Evolutionary conservation across 2,113 vertebrate genomes (phyloP).

Genomic region (Morphnarchus princeps): DNA sequence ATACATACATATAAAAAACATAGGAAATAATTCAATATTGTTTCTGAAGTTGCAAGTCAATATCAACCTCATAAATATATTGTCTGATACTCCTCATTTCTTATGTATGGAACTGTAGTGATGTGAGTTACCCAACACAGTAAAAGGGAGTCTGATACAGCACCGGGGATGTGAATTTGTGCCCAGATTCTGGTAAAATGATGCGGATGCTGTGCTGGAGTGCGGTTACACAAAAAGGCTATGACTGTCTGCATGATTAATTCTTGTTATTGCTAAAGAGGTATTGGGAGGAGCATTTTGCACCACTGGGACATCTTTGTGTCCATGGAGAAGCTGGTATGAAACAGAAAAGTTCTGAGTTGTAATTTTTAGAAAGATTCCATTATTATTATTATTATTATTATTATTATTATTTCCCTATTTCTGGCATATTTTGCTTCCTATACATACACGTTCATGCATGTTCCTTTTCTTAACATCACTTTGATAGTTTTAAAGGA

Average conservation of each 20-base stretch:
- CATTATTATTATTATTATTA: background rate
- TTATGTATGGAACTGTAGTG: background rate
- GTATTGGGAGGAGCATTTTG: background rate
- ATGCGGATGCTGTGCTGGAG: background rate
- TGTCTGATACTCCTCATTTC: background rate
- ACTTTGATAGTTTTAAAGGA: too few relatives aligned
- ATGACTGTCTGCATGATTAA: background rate
- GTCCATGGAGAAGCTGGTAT: background rate
- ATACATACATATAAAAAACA: background rate
- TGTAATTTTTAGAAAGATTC: background rate
- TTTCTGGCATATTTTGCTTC: background rate
- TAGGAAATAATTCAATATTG: background rate
- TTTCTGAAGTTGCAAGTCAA: background rate
- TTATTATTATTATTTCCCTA: background rate
- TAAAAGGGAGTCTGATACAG: background rate
- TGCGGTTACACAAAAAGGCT: background rate
- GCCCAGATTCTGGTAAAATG: background rate
- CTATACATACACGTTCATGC: rapidly evolving
- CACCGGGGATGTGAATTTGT: background rate
- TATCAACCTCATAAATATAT: background rate
- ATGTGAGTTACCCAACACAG: background rate
- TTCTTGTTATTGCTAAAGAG: background rate
- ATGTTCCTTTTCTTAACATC: background rate
- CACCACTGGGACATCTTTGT: background rate
- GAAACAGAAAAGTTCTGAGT: background rate